Percentiles rank a stretch among this genome's conserved stretches.
These are phyloP conservation scores for Alviniconcha strummeri DNA, from an alignment of 2,888 invertebrate genomes.

Conservation along the genomic window DNA sequence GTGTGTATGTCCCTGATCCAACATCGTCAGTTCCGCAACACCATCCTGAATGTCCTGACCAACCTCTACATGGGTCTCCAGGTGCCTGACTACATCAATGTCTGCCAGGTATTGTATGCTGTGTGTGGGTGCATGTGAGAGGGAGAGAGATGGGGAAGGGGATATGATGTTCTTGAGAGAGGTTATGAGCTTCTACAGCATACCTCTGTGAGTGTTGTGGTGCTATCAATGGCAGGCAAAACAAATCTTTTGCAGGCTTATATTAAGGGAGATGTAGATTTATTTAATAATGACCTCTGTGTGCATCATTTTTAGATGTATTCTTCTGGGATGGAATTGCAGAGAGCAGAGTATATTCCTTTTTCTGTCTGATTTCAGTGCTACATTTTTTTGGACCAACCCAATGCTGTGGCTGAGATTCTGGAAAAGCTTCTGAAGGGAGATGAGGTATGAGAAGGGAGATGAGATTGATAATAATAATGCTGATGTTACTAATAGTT, in stretches of 20 bases:
- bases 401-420: conserved; percentile 92
- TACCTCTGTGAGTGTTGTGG: not conserved
- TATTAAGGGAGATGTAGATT: no score
- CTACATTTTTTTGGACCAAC: conserved; percentile 96
- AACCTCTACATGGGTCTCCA: conserved; percentile 90
- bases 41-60: conserved; percentile 91
- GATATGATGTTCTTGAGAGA: not conserved
- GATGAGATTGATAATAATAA: no score
- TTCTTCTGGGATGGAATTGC: no score
- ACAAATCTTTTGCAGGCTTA: no score
- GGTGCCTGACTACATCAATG: conserved; percentile 97
- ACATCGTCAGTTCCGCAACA: conserved; percentile 93
- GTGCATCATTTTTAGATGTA: no score
- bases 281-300: no score
- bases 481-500: no score
- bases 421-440: conserved; percentile 91
- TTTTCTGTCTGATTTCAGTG: conserved; percentile 80
- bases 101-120: conserved; percentile 80
- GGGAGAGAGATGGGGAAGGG: not conserved
- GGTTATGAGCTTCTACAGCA: no score
- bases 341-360: no score
- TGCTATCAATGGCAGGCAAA: not conserved
- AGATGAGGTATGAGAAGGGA: conserved; percentile 75
- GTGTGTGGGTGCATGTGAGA: not conserved
- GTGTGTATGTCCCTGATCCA: conserved; percentile 97